phyloP scores from a whole-genome alignment of 1,140 invertebrate species.

The Lordiphosa mommai region DNA sequence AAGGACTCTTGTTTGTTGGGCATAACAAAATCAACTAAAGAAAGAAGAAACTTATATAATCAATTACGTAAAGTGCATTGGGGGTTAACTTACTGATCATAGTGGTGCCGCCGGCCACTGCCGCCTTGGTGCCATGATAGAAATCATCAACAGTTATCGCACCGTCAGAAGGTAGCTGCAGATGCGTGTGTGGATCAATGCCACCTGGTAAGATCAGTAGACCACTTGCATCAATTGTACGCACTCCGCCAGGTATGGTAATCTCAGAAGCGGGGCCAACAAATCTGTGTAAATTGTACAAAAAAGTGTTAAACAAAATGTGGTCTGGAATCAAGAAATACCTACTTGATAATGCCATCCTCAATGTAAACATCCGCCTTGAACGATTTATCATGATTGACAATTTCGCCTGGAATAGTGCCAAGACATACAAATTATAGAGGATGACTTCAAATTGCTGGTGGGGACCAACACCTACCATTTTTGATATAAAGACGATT shows the following conservation, averaged over 20 bases:
- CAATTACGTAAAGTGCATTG: neutral
- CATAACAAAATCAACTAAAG: conserved; percentile 93
- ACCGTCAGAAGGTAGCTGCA: conserved; percentile 93
- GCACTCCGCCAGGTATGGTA: conserved; percentile 88
- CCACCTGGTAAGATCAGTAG: conserved; percentile 92
- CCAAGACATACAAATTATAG: neutral
- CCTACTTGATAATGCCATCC: conserved; percentile 77
- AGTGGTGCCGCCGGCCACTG: conserved; percentile 94
- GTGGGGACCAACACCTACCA: conserved; percentile 79
- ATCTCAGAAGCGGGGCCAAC: conserved; percentile 84
- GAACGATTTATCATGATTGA: conserved; percentile 96
- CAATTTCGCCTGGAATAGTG: conserved; percentile 85
- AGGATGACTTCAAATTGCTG: neutral
- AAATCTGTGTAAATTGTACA: conserved; percentile 41
- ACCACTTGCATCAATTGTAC: conserved; percentile 90
- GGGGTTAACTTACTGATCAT: conserved; percentile 86
- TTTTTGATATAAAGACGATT: conserved; percentile 96
- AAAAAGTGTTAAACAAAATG: neutral
- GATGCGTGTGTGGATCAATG: conserved; percentile 94
- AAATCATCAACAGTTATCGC: conserved; percentile 91
- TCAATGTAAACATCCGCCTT: conserved; percentile 86
- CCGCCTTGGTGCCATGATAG: conserved; percentile 93
- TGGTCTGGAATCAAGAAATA: neutral
- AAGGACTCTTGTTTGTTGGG: conserved; percentile 91
- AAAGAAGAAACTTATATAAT: neutral